phyloP scores from a whole-genome alignment of 2,888 invertebrate genomes.

The Thymelicus lineola region DNA sequence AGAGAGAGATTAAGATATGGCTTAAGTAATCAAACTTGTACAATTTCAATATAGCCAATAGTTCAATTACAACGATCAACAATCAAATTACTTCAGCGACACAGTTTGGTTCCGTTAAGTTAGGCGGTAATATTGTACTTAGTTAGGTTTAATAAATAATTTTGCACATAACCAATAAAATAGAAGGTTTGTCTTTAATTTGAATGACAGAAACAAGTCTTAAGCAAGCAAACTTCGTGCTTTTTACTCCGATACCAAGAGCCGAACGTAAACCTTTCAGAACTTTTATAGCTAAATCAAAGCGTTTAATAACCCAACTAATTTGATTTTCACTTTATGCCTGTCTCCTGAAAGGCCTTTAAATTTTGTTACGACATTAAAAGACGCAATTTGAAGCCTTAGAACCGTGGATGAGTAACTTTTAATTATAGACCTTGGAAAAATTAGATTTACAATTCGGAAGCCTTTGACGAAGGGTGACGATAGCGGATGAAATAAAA shows the following conservation, averaged over 20 bases:
- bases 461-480: constrained; percentile 17
- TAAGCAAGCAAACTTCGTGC: constrained; percentile 5
- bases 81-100: background rate
- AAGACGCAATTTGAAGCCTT: constrained; percentile 37
- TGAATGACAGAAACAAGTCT: background rate
- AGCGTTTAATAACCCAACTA: constrained; percentile 31
- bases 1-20: too few species aligned
- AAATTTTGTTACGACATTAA: constrained; percentile 38
- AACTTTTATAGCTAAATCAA: constrained; percentile 35
- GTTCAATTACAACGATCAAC: background rate
- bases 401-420: constrained; percentile 28
- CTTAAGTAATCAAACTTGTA: too few species aligned
- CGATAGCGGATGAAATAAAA: background rate
- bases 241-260: background rate
- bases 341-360: constrained; percentile 34
- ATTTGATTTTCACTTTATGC: constrained; percentile 37
- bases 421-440: constrained; percentile 34
- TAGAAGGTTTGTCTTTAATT: background rate
- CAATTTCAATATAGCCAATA: too few species aligned
- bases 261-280: constrained; percentile 21
- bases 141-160: too few species aligned
- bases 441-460: constrained; percentile 22
- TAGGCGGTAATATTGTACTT: too few species aligned
- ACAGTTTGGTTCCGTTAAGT: background rate
- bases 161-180: too few species aligned